Evolutionary conservation across 2,888 invertebrate genomes (phyloP).

Genomic region (Pachydiplax longipennis): DNA sequence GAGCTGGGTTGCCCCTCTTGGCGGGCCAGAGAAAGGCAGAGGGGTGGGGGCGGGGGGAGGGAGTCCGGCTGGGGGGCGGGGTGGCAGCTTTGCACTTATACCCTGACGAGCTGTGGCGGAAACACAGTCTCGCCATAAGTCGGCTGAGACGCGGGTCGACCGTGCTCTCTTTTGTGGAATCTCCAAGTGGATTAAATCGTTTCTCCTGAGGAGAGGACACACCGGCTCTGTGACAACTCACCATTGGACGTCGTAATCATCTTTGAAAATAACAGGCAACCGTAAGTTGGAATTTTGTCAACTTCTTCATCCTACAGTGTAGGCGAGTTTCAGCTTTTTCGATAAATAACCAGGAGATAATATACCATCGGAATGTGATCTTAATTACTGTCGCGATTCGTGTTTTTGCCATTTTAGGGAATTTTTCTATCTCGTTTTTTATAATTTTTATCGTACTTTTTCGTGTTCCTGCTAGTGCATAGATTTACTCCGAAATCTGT

Average conservation of each 20-base stretch:
- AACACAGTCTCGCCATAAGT: conserved; percentile 8
- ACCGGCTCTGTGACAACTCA: background rate
- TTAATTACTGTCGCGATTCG: too few species aligned
- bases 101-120: conserved; percentile 20
- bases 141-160: conserved; percentile 25
- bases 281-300: too few species aligned
- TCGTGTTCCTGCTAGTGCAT: too few species aligned
- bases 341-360: too few species aligned
- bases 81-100: conserved; percentile 18
- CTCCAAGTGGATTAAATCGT: background rate
- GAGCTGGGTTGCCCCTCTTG: background rate
- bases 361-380: too few species aligned
- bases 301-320: too few species aligned
- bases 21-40: conserved; percentile 20
- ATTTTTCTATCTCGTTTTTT: too few species aligned
- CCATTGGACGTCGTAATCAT: background rate
- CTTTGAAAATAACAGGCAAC: background rate
- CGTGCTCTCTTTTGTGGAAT: background rate
- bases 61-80: too few species aligned
- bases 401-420: too few species aligned
- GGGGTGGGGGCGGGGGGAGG: conserved; percentile 4
- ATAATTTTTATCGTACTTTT: too few species aligned
- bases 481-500: too few species aligned
- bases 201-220: background rate
- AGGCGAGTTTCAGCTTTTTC: too few species aligned